A percentile compares a stretch with the other conserved stretches of the same genome.
Conservation (phyloP, 1,140 invertebrate genomes). For the Pectinophora gossypiella region DNA sequence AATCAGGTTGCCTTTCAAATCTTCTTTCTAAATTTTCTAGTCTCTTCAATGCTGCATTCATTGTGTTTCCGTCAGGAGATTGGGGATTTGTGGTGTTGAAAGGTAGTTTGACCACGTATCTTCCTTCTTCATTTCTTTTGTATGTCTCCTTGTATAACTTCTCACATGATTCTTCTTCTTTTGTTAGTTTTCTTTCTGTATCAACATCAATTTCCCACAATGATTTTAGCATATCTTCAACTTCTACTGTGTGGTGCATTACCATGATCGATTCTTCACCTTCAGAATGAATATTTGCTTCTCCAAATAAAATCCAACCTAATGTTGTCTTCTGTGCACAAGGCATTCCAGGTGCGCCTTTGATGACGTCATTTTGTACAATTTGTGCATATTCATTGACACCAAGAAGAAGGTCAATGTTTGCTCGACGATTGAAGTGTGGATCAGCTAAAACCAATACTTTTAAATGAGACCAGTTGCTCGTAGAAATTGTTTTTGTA, state of each 20-base stretch:
- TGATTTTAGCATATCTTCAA: background rate
- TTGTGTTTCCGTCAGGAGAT: background rate
- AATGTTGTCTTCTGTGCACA: constrained; percentile 22
- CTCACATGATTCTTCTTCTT: constrained; percentile 1
- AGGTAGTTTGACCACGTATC: constrained; percentile 1
- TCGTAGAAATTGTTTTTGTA: constrained; percentile 2
- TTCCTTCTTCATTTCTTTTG: background rate
- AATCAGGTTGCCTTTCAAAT: background rate
- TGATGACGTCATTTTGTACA: constrained; percentile 20
- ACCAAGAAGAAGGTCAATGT: constrained; percentile 14
- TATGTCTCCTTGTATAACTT: background rate
- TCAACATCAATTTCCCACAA: background rate
- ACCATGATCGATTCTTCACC: background rate
- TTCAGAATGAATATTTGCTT: background rate
- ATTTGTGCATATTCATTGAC: constrained; percentile 19
- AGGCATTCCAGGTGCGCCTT: constrained; percentile 20
- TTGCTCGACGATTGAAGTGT: constrained; percentile 4
- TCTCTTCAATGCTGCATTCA: background rate
- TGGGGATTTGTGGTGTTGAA: background rate
- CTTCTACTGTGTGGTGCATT: background rate
- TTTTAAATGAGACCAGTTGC: constrained; percentile 25
- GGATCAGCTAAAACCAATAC: constrained; percentile 17
- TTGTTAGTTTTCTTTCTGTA: background rate
- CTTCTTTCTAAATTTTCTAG: background rate
- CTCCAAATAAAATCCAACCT: constrained; percentile 28